These are phyloP conservation scores for Bruchidius siliquastri DNA, from an alignment of 2,888 invertebrate genomes.

Conservation along the genomic window DNA sequence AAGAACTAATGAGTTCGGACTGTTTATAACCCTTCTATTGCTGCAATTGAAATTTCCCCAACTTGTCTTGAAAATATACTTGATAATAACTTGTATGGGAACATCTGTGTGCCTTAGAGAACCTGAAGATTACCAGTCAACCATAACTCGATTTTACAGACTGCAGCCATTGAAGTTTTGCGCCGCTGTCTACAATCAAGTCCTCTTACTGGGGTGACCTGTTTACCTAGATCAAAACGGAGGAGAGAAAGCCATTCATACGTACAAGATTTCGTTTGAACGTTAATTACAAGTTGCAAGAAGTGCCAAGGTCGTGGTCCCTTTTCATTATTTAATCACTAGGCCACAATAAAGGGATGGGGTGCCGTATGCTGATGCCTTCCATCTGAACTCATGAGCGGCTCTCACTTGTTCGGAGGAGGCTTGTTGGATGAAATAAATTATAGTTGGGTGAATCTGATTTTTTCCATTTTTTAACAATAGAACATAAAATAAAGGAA, in stretches of 20 bases:
- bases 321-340: background rate
- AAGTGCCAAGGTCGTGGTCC: background rate
- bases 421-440: no score
- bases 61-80: no score
- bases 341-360: background rate
- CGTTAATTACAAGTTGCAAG: background rate
- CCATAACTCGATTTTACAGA: background rate
- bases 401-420: background rate
- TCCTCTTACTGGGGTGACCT: background rate
- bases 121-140: no score
- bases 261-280: background rate
- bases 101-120: no score
- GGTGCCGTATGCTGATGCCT: background rate
- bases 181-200: background rate
- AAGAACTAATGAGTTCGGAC: no score
- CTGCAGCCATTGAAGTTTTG: background rate
- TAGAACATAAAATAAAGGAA: no score
- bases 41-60: no score
- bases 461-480: no score
- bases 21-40: no score
- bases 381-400: background rate
- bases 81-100: no score
- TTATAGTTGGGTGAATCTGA: no score
- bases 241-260: background rate
- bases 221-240: background rate